Conservation (phyloP, 2,888 invertebrate genomes). For the Drosophila formosana region DNA sequence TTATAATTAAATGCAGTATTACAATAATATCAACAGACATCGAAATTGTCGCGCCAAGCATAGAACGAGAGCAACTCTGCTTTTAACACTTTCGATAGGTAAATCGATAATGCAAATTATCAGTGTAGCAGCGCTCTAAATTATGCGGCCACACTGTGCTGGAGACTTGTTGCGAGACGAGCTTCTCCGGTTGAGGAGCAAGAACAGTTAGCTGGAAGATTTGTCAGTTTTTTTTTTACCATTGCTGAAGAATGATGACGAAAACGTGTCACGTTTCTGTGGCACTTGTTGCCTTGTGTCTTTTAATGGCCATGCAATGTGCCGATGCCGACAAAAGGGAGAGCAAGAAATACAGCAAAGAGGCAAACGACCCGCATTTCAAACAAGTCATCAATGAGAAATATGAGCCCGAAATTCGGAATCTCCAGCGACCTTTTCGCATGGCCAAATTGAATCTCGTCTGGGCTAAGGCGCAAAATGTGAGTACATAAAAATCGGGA, state of each 20-base stretch:
- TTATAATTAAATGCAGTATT: no score
- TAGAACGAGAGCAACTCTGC: neutral
- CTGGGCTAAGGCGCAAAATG: slow-evolving; percentile 96
- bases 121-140: neutral
- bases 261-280: slow-evolving; percentile 47
- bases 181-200: neutral
- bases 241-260: slow-evolving; percentile 39
- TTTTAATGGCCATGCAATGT: slow-evolving; percentile 51
- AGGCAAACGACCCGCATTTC: slow-evolving; percentile 76
- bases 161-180: slow-evolving; percentile 12
- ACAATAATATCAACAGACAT: no score
- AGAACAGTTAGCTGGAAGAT: slow-evolving; percentile 25
- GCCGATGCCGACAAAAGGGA: slow-evolving; percentile 70
- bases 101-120: neutral
- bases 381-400: slow-evolving; percentile 76
- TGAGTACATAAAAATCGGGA: slow-evolving; percentile 84
- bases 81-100: neutral
- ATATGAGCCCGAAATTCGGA: slow-evolving; percentile 88
- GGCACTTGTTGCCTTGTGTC: slow-evolving; percentile 38
- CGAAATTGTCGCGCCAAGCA: neutral
- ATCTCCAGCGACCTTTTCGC: slow-evolving; percentile 93
- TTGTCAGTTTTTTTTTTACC: slow-evolving; percentile 30
- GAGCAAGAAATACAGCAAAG: slow-evolving; percentile 82
- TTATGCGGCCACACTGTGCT: neutral
- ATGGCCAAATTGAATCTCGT: slow-evolving; percentile 95